phyloP scores from a whole-genome alignment of 2,888 invertebrate species.

The Crematogaster levior region DNA sequence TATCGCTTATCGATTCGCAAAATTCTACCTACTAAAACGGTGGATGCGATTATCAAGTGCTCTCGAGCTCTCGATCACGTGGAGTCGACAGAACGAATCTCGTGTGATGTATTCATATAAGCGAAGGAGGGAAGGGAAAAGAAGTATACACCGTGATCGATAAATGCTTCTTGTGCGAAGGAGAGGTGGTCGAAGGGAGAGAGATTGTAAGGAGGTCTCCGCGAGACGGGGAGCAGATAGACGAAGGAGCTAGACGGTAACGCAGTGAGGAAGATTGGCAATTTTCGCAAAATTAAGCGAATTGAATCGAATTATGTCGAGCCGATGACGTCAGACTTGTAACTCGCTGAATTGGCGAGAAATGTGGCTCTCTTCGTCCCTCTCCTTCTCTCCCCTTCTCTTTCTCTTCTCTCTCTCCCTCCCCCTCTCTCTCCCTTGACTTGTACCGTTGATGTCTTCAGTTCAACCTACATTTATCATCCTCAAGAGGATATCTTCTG shows the following conservation, averaged over 20 bases:
- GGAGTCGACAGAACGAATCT: conserved; percentile 8
- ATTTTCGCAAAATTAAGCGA: conserved; percentile 84
- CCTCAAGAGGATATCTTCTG: not conserved
- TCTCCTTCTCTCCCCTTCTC: not conserved
- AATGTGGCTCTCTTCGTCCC: conserved; percentile 75
- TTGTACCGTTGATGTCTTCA: conserved; percentile 68
- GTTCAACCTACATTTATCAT: conserved; percentile 28
- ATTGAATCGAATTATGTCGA: conserved; percentile 84
- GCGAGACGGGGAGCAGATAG: conserved; percentile 59
- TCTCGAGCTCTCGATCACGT: conserved; percentile 4
- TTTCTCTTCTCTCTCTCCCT: not conserved
- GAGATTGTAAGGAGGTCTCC: conserved; percentile 41
- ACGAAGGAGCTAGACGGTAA: conserved; percentile 69
- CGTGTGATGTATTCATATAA: conserved; percentile 32
- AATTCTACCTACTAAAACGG: not conserved
- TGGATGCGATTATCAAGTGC: not conserved
- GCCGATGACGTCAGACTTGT: conserved; percentile 82
- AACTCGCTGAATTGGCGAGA: conserved; percentile 84
- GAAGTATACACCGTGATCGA: conserved; percentile 52
- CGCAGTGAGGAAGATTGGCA: conserved; percentile 81
- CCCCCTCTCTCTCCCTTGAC: conserved; percentile 28
- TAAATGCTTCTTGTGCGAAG: conserved; percentile 45
- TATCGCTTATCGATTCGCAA: not conserved
- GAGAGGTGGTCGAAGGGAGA: not conserved
- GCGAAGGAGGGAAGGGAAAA: not conserved